Evolutionary conservation across 2,797 vertebrate species (phyloP).

Genomic region (Menidia menidia): DNA sequence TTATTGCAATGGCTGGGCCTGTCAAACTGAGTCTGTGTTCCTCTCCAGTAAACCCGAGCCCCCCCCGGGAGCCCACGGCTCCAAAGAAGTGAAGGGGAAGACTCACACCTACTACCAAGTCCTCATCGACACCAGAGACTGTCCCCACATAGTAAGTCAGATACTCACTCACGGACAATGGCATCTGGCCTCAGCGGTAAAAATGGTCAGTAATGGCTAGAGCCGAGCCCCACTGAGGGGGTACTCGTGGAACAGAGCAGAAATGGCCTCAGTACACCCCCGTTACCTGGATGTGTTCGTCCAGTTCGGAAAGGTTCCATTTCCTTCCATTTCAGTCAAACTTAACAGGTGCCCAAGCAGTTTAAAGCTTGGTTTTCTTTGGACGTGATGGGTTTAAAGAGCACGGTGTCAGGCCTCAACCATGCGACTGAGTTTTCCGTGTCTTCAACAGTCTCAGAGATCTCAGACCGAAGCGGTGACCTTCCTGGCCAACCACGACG

Average conservation of each 20-base stretch:
- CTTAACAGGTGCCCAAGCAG: no score
- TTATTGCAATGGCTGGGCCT: not conserved
- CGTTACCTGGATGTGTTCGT: no score
- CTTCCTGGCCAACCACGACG: slow-evolving; percentile 97
- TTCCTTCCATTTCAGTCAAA: no score
- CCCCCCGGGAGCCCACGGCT: slow-evolving; percentile 86
- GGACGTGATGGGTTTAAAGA: no score
- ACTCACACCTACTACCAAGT: slow-evolving; percentile 98
- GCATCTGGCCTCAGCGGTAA: no score
- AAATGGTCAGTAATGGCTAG: no score
- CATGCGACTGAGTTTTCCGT: slow-evolving; percentile 34
- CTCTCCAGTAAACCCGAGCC: slow-evolving; percentile 85
- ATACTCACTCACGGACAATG: not conserved
- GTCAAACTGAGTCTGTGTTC: not conserved
- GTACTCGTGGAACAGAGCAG: no score
- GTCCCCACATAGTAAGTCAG: slow-evolving; percentile 94
- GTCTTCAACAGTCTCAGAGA: slow-evolving; percentile 89
- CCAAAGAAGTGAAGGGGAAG: slow-evolving; percentile 97
- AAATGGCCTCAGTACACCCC: no score
- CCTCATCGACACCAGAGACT: slow-evolving; percentile 96
- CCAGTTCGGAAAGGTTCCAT: no score
- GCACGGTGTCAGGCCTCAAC: not conserved
- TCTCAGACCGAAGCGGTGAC: slow-evolving; percentile 99
- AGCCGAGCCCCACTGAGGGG: no score
- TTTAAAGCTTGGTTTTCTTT: no score